Conservation (phyloP, 2,888 invertebrate genomes). For the Diadromus collaris region DNA sequence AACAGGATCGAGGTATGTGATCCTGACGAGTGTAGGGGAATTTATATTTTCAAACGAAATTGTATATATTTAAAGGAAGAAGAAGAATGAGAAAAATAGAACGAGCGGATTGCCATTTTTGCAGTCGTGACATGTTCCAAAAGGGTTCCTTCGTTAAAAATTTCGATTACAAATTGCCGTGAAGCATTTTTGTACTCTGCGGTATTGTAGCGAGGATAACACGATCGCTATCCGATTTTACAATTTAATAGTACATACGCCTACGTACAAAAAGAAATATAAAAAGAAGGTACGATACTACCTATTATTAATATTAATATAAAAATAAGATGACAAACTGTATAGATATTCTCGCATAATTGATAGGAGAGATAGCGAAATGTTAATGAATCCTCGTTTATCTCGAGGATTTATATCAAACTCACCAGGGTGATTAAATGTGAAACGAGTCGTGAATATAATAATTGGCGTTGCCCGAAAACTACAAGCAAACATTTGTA, state of each 20-base stretch:
- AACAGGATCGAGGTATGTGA: slow-evolving; percentile 44
- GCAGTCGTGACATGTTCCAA: slow-evolving; percentile 10
- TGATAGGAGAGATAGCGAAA: slow-evolving; percentile 27
- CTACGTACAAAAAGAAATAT: slow-evolving; percentile 52
- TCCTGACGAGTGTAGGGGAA: slow-evolving; percentile 46
- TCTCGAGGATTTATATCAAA: slow-evolving; percentile 46
- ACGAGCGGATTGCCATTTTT: slow-evolving; percentile 14
- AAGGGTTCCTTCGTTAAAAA: slow-evolving; percentile 37
- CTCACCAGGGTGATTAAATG: slow-evolving; percentile 49
- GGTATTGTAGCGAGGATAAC: slow-evolving; percentile 10
- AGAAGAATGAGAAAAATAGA: slow-evolving; percentile 34
- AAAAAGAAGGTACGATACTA: slow-evolving; percentile 51
- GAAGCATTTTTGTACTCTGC: slow-evolving; percentile 54
- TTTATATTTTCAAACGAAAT: slow-evolving; percentile 58
- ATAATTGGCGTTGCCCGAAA: slow-evolving; percentile 15
- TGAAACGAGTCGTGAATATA: slow-evolving; percentile 48
- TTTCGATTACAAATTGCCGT: slow-evolving; percentile 47
- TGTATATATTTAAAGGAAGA: slow-evolving; percentile 48
- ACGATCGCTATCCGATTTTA: slow-evolving; percentile 10
- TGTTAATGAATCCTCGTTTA: slow-evolving; percentile 24
- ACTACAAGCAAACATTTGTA: slow-evolving; percentile 52
- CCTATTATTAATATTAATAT: slow-evolving; percentile 44
- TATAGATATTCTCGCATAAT: slow-evolving; percentile 60
- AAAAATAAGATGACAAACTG: slow-evolving; percentile 42
- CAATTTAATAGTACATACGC: slow-evolving; percentile 35